A percentile compares a stretch with the other conserved stretches of the same genome.
phyloP scores from a whole-genome alignment of 2,888 invertebrate genomes.

The Embidobia sp. region DNA sequence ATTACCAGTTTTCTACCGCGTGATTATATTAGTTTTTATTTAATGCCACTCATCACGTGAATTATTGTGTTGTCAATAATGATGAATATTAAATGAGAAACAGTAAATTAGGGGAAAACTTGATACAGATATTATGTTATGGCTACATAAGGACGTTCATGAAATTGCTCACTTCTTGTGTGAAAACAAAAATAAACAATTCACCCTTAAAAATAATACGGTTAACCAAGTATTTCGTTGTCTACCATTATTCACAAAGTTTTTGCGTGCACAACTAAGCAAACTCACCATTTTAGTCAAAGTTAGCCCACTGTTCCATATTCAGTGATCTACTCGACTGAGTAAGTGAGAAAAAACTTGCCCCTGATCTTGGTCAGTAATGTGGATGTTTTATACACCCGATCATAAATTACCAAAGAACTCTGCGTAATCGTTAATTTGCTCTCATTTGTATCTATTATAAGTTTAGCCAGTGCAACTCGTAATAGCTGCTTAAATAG shows the following conservation, averaged over 20 bases:
- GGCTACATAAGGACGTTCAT: too few relatives aligned
- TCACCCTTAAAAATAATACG: conserved; percentile 1
- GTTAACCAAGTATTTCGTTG: conserved; percentile 5
- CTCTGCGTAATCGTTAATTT: conserved; percentile 22
- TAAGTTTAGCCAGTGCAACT: too few relatives aligned
- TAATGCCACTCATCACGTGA: too few relatives aligned
- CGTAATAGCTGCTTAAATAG: too few relatives aligned
- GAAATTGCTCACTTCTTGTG: too few relatives aligned
- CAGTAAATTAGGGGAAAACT: too few relatives aligned
- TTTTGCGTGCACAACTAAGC: conserved; percentile 1
- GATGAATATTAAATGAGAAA: too few relatives aligned
- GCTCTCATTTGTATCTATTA: conserved; percentile 17
- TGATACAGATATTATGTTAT: too few relatives aligned
- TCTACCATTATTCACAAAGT: conserved; percentile 2
- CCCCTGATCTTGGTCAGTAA: conserved; percentile 4
- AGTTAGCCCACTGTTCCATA: conserved; percentile 24
- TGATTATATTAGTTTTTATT: too few relatives aligned
- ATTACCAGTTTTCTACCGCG: too few relatives aligned
- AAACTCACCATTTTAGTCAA: conserved; percentile 10
- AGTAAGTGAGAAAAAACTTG: conserved; percentile 5
- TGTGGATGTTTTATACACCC: conserved; percentile 23
- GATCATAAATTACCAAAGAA: conserved; percentile 6
- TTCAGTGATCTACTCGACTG: conserved; percentile 7
- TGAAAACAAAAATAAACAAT: neutral
- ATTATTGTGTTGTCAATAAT: too few relatives aligned